Evolutionary conservation across 2,797 vertebrate species (phyloP).

Genomic region (Anguilla marmorata): DNA sequence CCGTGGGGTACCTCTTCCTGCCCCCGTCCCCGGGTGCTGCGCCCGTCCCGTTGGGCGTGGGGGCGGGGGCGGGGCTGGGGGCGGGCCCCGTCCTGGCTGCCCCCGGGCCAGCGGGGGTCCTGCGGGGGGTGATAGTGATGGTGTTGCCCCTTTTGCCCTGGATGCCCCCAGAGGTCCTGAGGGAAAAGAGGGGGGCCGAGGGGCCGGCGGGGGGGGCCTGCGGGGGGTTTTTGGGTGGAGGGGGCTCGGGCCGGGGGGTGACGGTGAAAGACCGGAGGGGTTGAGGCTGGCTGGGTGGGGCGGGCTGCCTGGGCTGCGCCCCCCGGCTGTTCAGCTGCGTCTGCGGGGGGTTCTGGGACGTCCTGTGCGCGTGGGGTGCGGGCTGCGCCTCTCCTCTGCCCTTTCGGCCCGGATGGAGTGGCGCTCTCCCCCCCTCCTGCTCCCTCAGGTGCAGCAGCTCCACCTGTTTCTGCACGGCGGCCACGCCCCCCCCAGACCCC

Average conservation of each 20-base stretch:
- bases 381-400: not conserved
- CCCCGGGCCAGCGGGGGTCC: constrained; percentile 32
- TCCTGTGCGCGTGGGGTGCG: not conserved
- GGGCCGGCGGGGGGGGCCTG: constrained; percentile 50
- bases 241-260: constrained; percentile 48
- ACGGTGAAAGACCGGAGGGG: constrained; percentile 50
- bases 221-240: constrained; percentile 49
- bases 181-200: constrained; percentile 46
- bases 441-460: constrained; percentile 71
- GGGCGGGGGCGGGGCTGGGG: constrained; percentile 3
- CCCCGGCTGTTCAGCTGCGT: constrained; percentile 42
- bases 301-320: constrained; percentile 19
- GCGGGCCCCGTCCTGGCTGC: constrained; percentile 5
- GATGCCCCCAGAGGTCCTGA: constrained; percentile 65
- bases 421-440: constrained; percentile 50
- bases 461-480: constrained; percentile 68
- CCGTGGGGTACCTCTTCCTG: constrained; percentile 87
- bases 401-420: not conserved
- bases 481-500: constrained; percentile 57
- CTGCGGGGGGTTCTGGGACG: not conserved
- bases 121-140: constrained; percentile 83
- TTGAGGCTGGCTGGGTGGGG: constrained; percentile 7
- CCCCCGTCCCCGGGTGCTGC: constrained; percentile 30
- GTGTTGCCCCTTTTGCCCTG: constrained; percentile 82
- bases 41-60: constrained; percentile 29